These are phyloP conservation scores for Stegodyphus mimosarum DNA, from an alignment of 1,140 invertebrate species.

Conservation along the genomic window DNA sequence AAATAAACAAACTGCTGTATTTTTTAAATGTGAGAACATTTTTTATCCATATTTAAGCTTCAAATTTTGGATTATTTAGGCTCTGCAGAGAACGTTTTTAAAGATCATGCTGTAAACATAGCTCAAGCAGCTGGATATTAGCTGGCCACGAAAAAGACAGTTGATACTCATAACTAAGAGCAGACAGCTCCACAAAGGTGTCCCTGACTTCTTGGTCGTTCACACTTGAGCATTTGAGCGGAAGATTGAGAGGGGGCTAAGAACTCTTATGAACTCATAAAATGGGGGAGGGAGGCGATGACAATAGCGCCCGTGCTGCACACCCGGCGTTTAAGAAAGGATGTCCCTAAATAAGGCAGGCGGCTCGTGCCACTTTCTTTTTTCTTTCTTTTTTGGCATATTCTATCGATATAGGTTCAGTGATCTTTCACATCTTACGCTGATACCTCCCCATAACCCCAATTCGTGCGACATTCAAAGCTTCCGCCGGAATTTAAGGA, in stretches of 20 bases:
- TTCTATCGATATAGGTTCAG: slow-evolving; percentile 28
- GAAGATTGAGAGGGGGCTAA: slow-evolving; percentile 46
- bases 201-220: slow-evolving; percentile 48
- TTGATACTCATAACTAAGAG: too few relatives aligned
- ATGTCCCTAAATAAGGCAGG: slow-evolving; percentile 28
- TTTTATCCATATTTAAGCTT: too few relatives aligned
- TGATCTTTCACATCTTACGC: slow-evolving; percentile 18
- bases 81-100: too few relatives aligned
- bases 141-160: too few relatives aligned
- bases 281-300: background rate
- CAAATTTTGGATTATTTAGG: too few relatives aligned
- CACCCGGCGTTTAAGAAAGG: slow-evolving; percentile 51
- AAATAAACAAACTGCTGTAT: too few relatives aligned
- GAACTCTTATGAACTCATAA: slow-evolving; percentile 20
- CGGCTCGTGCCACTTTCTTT: slow-evolving; percentile 38
- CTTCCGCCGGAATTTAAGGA: slow-evolving; percentile 6
- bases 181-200: too few relatives aligned
- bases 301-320: slow-evolving; percentile 7
- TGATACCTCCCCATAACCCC: slow-evolving; percentile 22
- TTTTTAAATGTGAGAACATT: too few relatives aligned
- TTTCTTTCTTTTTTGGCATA: too few relatives aligned
- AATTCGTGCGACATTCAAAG: slow-evolving; percentile 40
- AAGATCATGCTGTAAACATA: too few relatives aligned
- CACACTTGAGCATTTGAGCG: slow-evolving; percentile 43
- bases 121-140: too few relatives aligned